These are phyloP conservation scores for Limanda limanda DNA, from an alignment of 2,113 vertebrate genomes.

Conservation along the genomic window DNA sequence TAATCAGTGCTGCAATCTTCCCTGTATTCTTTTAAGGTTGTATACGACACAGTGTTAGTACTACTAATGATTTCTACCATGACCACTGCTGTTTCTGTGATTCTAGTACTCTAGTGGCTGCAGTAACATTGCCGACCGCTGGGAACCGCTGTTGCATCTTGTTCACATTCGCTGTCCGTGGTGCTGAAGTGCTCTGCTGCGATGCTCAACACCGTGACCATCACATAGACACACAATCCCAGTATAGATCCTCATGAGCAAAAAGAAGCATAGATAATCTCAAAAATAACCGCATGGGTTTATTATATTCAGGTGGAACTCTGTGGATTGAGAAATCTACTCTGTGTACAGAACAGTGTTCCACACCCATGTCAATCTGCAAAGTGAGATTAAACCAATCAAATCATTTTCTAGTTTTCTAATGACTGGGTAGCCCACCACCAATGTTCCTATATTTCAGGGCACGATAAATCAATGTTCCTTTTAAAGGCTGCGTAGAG, in stretches of 20 bases:
- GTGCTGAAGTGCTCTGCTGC: conserved; percentile 65
- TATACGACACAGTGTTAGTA: not conserved
- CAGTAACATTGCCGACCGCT: conserved; percentile 30
- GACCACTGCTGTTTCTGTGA: not conserved
- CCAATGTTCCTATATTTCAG: not conserved
- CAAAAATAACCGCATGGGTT: not conserved
- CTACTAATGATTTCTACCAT: not conserved
- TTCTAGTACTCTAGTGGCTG: not conserved
- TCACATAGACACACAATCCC: not conserved
- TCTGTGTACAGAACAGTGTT: not conserved
- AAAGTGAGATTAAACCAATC: not conserved
- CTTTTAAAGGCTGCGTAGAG: not conserved
- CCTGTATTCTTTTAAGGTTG: not conserved
- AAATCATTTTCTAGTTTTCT: not conserved
- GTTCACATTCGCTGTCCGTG: conserved; percentile 58
- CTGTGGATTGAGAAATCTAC: not conserved
- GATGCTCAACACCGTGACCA: not conserved
- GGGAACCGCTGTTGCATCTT: conserved; percentile 60
- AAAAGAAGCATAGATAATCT: not conserved
- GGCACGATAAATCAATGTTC: not conserved
- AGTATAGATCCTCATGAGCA: not conserved
- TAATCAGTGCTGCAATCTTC: not conserved
- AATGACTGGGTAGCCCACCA: not conserved
- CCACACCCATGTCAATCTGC: too few relatives aligned
- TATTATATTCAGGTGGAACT: not conserved